Percentiles rank a stretch among this genome's conserved stretches.
Conservation (phyloP, 2,888 invertebrate genomes). For the Lepeophtheirus nordmannii region DNA sequence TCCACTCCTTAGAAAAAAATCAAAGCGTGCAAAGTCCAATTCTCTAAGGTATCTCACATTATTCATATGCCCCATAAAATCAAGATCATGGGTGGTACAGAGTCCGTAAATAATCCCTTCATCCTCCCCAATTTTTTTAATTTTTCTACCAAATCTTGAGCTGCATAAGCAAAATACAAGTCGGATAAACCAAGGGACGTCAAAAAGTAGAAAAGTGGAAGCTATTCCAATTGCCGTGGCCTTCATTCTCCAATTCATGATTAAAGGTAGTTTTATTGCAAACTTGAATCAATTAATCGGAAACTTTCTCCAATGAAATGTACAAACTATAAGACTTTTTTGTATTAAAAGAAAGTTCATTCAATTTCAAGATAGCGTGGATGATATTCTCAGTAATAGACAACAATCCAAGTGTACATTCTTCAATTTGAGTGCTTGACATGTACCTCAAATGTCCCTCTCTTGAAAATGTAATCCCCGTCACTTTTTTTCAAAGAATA, state of each 20-base stretch:
- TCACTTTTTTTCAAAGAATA: too few species aligned
- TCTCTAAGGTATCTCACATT: background rate
- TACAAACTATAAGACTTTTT: too few species aligned
- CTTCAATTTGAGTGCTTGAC: too few species aligned
- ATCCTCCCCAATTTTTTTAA: background rate
- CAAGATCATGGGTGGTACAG: background rate
- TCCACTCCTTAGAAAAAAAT: background rate
- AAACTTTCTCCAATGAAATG: too few species aligned
- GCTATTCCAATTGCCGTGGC: background rate
- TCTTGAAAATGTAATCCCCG: too few species aligned
- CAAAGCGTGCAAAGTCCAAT: conserved; percentile 5
- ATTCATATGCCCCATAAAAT: conserved; percentile 2
- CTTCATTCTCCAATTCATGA: background rate
- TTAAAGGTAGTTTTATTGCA: too few species aligned
- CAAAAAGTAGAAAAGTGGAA: conserved; percentile 2
- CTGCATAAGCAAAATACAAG: background rate
- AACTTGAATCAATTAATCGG: too few species aligned
- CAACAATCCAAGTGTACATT: too few species aligned
- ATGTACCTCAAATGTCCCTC: too few species aligned
- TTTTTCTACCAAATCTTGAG: conserved; percentile 3
- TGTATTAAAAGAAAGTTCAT: too few species aligned
- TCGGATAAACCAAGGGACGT: conserved; percentile 16
- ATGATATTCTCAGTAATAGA: too few species aligned
- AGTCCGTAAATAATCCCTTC: background rate
- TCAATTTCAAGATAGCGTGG: too few species aligned